These are phyloP conservation scores for Morelia viridis DNA, from an alignment of 2,797 vertebrate species.

Conservation along the genomic window DNA sequence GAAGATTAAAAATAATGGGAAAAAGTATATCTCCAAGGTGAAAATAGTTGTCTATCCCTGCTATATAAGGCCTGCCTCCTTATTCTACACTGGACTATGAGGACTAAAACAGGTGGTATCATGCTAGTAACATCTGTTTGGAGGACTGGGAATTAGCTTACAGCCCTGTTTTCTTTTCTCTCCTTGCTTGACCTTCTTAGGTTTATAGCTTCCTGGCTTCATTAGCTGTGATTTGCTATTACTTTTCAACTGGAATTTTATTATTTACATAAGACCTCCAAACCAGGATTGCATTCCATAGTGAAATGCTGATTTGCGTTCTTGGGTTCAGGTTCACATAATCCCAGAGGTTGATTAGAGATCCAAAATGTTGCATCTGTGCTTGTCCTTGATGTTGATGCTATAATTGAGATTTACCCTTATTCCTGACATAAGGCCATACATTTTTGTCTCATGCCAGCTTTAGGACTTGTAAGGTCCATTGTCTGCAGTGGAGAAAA, in stretches of 20 bases:
- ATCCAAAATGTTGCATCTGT: neutral
- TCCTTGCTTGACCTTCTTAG: neutral
- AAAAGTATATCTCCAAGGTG: no score
- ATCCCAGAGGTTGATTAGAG: neutral
- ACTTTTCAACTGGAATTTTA: neutral
- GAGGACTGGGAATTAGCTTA: neutral
- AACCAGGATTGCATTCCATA: neutral
- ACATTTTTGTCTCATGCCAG: neutral
- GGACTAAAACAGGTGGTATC: no score
- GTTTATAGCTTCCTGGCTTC: neutral
- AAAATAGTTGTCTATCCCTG: no score
- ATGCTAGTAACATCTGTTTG: no score
- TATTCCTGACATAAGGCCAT: neutral
- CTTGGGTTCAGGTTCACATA: no score
- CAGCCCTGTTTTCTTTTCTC: neutral
- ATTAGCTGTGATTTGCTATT: neutral
- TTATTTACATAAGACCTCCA: neutral
- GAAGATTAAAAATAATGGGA: no score
- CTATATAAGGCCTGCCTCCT: no score
- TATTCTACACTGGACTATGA: no score
- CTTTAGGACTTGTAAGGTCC: no score
- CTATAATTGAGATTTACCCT: neutral
- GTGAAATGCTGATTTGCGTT: neutral
- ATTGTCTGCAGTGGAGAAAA: neutral
- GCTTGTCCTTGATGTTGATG: neutral